Evolutionary conservation across 2,888 invertebrate species (phyloP).

Genomic region (Scaptomyza parva): DNA sequence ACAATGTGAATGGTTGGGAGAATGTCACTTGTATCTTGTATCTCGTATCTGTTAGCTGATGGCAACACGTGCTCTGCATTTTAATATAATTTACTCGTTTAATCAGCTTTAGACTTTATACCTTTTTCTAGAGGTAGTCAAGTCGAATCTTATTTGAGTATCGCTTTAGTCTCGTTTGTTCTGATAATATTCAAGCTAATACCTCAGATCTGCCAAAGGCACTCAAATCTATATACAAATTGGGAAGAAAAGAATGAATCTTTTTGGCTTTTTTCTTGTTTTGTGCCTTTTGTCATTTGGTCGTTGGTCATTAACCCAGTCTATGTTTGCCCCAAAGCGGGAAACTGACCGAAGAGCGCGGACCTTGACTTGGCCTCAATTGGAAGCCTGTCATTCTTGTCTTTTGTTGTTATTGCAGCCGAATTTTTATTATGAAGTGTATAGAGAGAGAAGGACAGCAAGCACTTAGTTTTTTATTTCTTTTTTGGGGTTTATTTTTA

Average conservation of each 20-base stretch:
- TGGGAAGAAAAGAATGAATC: conserved; percentile 1
- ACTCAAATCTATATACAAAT: conserved; percentile 27
- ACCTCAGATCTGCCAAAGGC: conserved; percentile 50
- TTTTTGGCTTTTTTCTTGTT: conserved; percentile 11
- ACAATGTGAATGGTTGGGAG: not conserved
- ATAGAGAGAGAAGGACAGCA: no score
- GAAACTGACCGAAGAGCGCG: conserved; percentile 40
- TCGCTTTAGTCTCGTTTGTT: conserved; percentile 47
- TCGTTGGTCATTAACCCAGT: conserved; percentile 57
- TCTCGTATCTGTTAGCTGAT: conserved; percentile 25
- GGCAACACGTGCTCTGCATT: conserved; percentile 60
- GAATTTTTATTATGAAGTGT: conserved; percentile 47
- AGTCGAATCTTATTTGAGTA: conserved; percentile 60
- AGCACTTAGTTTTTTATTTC: conserved; percentile 11
- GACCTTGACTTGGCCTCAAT: conserved; percentile 57
- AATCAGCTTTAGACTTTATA: conserved; percentile 52
- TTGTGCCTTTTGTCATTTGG: conserved; percentile 24
- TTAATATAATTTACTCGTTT: conserved; percentile 57
- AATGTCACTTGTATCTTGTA: conserved; percentile 49
- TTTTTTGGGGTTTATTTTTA: conserved; percentile 29
- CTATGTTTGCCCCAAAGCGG: conserved; percentile 45
- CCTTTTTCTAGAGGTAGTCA: conserved; percentile 31
- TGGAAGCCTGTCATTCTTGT: conserved; percentile 55
- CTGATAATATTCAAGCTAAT: conserved; percentile 58
- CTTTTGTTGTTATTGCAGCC: conserved; percentile 25